Conservation (phyloP, 2,797 vertebrate genomes). For the Sphenodon punctatus region DNA sequence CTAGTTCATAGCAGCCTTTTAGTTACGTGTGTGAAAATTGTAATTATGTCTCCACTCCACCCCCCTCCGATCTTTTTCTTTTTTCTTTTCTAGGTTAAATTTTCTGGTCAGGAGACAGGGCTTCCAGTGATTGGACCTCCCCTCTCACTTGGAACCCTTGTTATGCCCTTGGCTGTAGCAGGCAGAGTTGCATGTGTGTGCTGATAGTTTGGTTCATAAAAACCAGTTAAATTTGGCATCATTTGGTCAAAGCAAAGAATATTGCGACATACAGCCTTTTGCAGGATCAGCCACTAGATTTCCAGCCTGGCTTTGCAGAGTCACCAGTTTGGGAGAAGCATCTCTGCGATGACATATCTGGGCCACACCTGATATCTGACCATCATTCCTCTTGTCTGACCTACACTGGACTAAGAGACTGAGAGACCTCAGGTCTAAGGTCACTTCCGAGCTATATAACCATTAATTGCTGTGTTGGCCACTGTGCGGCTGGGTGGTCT, state of each 20-base stretch:
- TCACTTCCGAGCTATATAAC: neutral
- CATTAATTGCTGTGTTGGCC: constrained; percentile 5
- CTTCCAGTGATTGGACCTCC: too few species aligned
- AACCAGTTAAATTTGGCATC: neutral
- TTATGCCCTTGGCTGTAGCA: neutral
- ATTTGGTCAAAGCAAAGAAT: neutral
- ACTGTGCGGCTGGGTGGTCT: constrained; percentile 19
- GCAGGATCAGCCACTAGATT: neutral
- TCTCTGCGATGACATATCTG: neutral
- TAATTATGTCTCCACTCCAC: too few species aligned
- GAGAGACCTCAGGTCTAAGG: neutral
- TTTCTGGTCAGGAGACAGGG: too few species aligned
- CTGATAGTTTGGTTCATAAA: neutral
- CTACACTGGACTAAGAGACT: fast-evolving
- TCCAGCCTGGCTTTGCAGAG: neutral
- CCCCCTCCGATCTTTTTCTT: too few species aligned
- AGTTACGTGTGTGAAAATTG: too few species aligned
- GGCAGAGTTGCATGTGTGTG: fast-evolving
- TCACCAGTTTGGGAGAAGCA: neutral
- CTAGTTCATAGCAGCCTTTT: too few species aligned
- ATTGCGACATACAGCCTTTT: neutral
- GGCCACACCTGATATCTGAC: neutral
- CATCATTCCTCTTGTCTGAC: neutral
- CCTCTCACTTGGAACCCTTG: too few species aligned
- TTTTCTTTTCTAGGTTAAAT: too few species aligned